phyloP scores from a whole-genome alignment of 1,140 invertebrate species.

The Drosophila grimshawi region DNA sequence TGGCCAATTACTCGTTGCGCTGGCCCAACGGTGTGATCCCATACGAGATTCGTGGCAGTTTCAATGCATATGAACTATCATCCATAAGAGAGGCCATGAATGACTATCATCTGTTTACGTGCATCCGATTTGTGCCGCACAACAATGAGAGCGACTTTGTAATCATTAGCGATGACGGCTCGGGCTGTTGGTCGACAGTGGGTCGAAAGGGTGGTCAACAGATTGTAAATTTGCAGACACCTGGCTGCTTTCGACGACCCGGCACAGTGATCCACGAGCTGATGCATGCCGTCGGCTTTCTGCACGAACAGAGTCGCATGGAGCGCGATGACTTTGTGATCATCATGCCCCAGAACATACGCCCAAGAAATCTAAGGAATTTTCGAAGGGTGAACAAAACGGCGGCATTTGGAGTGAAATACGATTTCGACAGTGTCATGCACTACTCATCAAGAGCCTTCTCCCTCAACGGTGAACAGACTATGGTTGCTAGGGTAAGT shows the following conservation, averaged over 20 bases:
- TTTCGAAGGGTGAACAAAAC: slow-evolving; percentile 88
- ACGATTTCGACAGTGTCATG: slow-evolving; percentile 93
- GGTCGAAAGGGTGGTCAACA: slow-evolving; percentile 87
- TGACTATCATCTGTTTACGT: slow-evolving; percentile 89
- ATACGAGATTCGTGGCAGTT: slow-evolving; percentile 87
- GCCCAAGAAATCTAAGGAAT: slow-evolving; percentile 87
- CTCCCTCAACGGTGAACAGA: slow-evolving; percentile 88
- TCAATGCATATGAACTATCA: slow-evolving; percentile 67
- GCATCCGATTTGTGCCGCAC: slow-evolving; percentile 88
- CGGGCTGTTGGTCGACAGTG: slow-evolving; percentile 92
- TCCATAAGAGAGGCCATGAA: slow-evolving; percentile 87
- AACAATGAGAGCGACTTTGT: slow-evolving; percentile 88
- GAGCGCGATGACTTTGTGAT: slow-evolving; percentile 91
- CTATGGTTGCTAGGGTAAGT: slow-evolving; percentile 88
- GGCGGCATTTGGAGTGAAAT: slow-evolving; percentile 87
- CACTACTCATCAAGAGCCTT: slow-evolving; percentile 92
- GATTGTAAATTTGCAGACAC: slow-evolving; percentile 89
- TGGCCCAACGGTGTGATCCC: slow-evolving; percentile 89
- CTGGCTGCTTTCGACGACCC: slow-evolving; percentile 89
- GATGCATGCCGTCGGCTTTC: slow-evolving; percentile 93
- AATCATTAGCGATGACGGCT: slow-evolving; percentile 86
- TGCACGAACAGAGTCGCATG: slow-evolving; percentile 92
- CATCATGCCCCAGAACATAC: slow-evolving; percentile 86
- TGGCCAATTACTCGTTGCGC: slow-evolving; percentile 86
- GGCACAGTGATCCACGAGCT: slow-evolving; percentile 92